Evolutionary conservation across 1,140 invertebrate species (phyloP).

Genomic region (Drosophila hydei): DNA sequence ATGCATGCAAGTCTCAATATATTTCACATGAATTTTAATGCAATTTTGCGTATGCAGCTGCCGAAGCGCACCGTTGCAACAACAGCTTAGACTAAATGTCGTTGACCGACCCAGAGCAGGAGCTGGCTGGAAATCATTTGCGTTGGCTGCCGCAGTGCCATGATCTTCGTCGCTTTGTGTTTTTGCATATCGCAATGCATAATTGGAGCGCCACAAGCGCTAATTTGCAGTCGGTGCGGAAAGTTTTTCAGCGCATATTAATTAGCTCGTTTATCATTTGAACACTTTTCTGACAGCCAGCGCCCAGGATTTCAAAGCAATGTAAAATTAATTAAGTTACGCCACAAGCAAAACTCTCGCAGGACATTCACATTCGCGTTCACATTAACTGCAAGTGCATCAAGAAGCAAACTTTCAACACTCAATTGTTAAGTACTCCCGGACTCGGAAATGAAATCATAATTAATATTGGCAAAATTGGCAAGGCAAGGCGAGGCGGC

Average conservation of each 20-base stretch:
- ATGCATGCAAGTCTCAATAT: conserved; percentile 81
- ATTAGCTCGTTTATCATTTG: conserved; percentile 80
- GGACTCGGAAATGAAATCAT: conserved; percentile 64
- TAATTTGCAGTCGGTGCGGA: conserved; percentile 19
- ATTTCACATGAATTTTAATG: conserved; percentile 82
- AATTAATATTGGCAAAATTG: conserved; percentile 80
- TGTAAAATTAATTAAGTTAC: conserved; percentile 81
- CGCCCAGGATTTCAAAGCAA: conserved; percentile 53
- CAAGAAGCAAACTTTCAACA: conserved; percentile 24
- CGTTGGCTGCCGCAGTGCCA: not conserved
- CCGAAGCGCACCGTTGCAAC: not conserved
- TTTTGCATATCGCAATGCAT: conserved; percentile 68
- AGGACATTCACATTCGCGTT: conserved; percentile 17
- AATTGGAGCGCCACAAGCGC: conserved; percentile 61
- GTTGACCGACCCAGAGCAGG: conserved; percentile 46
- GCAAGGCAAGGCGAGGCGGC: conserved; percentile 29
- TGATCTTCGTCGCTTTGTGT: conserved; percentile 8
- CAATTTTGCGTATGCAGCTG: conserved; percentile 47
- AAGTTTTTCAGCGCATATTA: conserved; percentile 71
- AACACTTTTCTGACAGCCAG: conserved; percentile 73
- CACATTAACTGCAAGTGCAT: conserved; percentile 10
- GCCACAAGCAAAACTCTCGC: conserved; percentile 56
- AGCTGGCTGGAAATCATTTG: too few species aligned
- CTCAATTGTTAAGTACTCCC: conserved; percentile 36
- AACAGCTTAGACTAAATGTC: conserved; percentile 19